Conservation (phyloP, 2,888 invertebrate genomes). For the Exocentrus adspersus region DNA sequence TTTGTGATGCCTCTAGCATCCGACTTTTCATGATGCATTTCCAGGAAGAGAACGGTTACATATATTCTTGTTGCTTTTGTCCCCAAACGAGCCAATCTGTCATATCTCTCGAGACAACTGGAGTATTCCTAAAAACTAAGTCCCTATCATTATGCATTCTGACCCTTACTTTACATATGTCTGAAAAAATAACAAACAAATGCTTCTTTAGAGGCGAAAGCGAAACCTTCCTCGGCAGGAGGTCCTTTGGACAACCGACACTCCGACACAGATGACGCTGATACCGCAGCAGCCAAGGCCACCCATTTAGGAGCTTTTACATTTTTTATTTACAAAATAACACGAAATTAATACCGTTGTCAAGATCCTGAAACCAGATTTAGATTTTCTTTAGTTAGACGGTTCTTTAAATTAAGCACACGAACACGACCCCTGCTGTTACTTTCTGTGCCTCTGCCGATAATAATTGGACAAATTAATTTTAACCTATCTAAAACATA, state of each 20-base stretch:
- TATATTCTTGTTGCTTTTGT: not conserved
- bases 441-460: not conserved
- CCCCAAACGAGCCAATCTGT: not conserved
- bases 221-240: constrained; percentile 10
- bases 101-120: not conserved
- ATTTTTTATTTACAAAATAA: constrained; percentile 7
- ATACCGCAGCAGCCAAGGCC: not conserved
- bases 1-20: too few species aligned
- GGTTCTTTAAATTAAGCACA: not conserved
- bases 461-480: not conserved
- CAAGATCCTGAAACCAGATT: not conserved
- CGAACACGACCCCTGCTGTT: not conserved
- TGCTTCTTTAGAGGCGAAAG: constrained; percentile 13
- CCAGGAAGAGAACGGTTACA: not conserved
- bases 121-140: not conserved
- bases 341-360: constrained; percentile 8
- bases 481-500: not conserved
- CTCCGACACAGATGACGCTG: constrained; percentile 5
- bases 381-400: not conserved
- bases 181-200: constrained; percentile 10
- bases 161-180: constrained; percentile 18
- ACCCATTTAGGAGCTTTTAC: constrained; percentile 7
- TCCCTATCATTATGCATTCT: not conserved
- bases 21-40: not conserved
- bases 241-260: constrained; percentile 5